Evolutionary conservation across 30 jellyfish, hydroid and myxozoan genomes (phyloP).

Genomic region (Sanderia malayensis): DNA sequence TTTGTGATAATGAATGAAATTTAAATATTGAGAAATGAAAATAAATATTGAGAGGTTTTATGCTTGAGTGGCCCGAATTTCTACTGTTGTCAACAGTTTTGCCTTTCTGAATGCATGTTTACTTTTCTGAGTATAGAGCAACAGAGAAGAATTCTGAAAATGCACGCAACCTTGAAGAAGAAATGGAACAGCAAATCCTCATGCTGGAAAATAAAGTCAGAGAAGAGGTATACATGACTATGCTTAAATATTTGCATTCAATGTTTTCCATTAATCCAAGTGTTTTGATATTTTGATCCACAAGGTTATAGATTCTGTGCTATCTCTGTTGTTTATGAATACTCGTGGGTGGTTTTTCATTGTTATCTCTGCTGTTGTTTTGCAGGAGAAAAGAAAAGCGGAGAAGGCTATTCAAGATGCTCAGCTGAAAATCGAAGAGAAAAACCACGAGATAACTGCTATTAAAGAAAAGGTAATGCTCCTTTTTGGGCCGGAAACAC

Average conservation of each 20-base stretch:
- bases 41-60: too few species aligned
- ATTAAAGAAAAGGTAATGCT: slow-evolving; percentile 53
- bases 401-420: slow-evolving; percentile 63
- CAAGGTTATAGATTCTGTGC: neutral
- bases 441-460: slow-evolving; percentile 39
- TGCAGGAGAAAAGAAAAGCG: slow-evolving; percentile 52
- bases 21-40: too few species aligned
- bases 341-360: too few species aligned
- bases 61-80: too few species aligned
- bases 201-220: slow-evolving; percentile 77
- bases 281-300: too few species aligned
- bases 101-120: neutral
- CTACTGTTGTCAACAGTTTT: too few species aligned
- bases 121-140: slow-evolving; percentile 55
- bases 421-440: slow-evolving; percentile 24
- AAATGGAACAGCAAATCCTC: slow-evolving; percentile 89
- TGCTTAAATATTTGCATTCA: neutral
- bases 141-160: slow-evolving; percentile 77
- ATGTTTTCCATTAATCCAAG: neutral
- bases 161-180: slow-evolving; percentile 80
- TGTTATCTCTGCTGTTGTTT: too few species aligned
- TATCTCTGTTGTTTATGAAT: too few species aligned
- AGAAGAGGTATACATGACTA: slow-evolving; percentile 56
- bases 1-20: too few species aligned
- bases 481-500: too few species aligned